A percentile compares a stretch with the other conserved stretches of the same genome.
Conservation (phyloP, 2,113 vertebrate species). For the Oreotrochilus melanogaster region DNA sequence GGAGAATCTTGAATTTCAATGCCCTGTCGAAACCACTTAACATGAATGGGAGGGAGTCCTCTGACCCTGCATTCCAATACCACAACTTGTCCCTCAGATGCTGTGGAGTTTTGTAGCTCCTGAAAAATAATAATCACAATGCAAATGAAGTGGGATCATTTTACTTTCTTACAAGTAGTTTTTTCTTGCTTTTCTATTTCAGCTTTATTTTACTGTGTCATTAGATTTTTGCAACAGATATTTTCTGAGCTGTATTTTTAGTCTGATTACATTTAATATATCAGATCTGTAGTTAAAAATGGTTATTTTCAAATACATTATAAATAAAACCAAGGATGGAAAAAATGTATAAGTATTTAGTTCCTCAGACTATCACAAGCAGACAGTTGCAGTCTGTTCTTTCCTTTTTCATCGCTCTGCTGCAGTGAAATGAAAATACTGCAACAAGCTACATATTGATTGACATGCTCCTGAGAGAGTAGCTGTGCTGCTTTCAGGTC, state of each 20-base stretch:
- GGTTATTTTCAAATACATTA: background rate
- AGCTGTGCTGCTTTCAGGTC: background rate
- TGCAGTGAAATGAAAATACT: background rate
- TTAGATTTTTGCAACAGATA: background rate
- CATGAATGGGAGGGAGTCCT: constrained; percentile 85
- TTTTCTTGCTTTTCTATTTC: background rate
- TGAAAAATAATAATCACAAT: constrained; percentile 57
- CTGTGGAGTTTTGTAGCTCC: constrained; percentile 88
- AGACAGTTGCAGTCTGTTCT: background rate
- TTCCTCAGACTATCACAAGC: background rate
- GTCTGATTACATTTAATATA: background rate
- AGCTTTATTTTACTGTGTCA: background rate
- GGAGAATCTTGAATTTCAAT: constrained; percentile 94
- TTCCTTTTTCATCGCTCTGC: background rate
- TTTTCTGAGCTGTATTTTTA: background rate
- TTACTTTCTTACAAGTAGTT: background rate
- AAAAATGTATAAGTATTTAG: background rate
- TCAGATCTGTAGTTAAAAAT: background rate
- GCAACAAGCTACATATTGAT: background rate
- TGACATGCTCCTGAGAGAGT: background rate
- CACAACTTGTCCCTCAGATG: constrained; percentile 93
- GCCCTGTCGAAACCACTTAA: constrained; percentile 91
- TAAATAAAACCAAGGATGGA: background rate
- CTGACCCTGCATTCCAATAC: constrained; percentile 94
- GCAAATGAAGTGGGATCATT: background rate